phyloP scores from a whole-genome alignment of 2,888 invertebrate genomes.

The Gymnoscelis rufifasciata region DNA sequence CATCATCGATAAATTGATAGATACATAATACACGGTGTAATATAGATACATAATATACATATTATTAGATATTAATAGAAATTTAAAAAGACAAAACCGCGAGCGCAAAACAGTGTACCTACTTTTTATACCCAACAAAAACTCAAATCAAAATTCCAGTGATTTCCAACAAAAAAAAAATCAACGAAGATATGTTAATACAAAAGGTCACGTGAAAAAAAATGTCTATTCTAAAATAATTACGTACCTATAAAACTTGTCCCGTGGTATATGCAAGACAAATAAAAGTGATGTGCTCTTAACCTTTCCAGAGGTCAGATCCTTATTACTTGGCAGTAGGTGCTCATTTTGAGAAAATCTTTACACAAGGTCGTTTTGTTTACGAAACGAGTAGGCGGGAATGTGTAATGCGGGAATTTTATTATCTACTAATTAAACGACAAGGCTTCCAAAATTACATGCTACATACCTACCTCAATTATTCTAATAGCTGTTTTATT shows the following conservation, averaged over 20 bases:
- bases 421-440: constrained; percentile 45
- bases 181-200: constrained; percentile 4
- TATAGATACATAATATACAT: no score
- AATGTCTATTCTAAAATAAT: constrained; percentile 36
- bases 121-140: not conserved
- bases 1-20: no score
- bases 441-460: constrained; percentile 25
- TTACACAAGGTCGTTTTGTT: constrained; percentile 60
- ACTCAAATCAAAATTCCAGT: not conserved
- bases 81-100: no score
- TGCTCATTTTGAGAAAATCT: constrained; percentile 61
- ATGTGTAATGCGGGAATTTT: constrained; percentile 37
- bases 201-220: constrained; percentile 40
- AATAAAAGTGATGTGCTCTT: constrained; percentile 71
- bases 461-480: not conserved
- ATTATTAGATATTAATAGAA: no score
- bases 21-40: no score
- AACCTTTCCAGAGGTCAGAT: constrained; percentile 69
- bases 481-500: no score
- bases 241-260: constrained; percentile 45
- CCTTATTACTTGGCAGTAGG: constrained; percentile 31
- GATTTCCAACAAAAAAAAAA: not conserved
- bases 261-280: constrained; percentile 47
- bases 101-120: no score
- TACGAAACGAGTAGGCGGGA: constrained; percentile 33